Percentiles rank a stretch among this genome's conserved stretches.
These are phyloP conservation scores for Sitta europaea DNA, from an alignment of 2,113 vertebrate species.

Conservation along the genomic window DNA sequence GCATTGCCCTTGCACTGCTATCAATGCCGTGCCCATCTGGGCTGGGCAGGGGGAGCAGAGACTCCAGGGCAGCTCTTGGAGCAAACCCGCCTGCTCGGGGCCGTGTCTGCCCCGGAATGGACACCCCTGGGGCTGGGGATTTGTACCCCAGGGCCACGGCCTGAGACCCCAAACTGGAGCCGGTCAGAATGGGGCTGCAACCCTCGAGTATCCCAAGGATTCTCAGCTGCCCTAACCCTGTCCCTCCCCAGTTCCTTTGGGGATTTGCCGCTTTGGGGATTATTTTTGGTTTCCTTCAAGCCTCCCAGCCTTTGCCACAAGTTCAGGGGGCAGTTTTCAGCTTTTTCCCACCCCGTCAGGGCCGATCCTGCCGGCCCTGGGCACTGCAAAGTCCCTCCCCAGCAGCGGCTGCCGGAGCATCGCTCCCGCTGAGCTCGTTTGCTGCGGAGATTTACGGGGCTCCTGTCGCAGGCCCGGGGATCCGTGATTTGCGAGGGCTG, in stretches of 20 bases:
- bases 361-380: neutral
- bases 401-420: neutral
- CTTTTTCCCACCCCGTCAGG: neutral
- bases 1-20: neutral
- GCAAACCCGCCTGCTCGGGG: rapidly evolving
- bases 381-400: rapidly evolving
- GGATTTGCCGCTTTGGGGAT: neutral
- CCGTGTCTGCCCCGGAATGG: rapidly evolving
- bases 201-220: rapidly evolving
- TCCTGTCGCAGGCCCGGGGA: neutral
- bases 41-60: neutral
- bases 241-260: rapidly evolving
- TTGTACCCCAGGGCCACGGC: rapidly evolving
- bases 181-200: rapidly evolving
- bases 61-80: too few relatives aligned
- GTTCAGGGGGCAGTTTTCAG: neutral
- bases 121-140: neutral
- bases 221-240: neutral
- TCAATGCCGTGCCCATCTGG: rapidly evolving
- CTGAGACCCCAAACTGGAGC: neutral
- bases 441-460: neutral
- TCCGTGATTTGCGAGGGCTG: neutral
- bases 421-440: rapidly evolving
- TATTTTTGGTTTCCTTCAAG: neutral
- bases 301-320: neutral